Base-by-base conservation (phyloP, 2,113 vertebrate species). In the Tricholaema leucomelas region DNA sequence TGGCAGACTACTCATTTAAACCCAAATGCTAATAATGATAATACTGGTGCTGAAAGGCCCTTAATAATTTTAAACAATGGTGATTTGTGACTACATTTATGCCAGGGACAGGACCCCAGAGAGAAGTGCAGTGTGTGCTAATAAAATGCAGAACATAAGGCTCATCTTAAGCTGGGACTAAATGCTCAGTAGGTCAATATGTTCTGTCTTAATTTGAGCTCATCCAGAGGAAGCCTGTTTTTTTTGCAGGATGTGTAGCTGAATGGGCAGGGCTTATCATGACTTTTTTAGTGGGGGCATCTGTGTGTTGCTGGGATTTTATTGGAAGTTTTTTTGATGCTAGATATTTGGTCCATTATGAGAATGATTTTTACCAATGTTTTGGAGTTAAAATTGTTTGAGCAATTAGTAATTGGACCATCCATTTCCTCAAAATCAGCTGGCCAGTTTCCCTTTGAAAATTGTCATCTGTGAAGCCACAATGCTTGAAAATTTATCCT, bases 61-160 rank as follows among this genome's bases (percentile, higher is more conserved):
- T 76, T 84, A 63, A 93, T 90, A 84, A 65, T 92, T 82, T 71
- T 60, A 94, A 96, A 93, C 76, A 94, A 73, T 81, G 80, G 85
- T 52, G 63, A 36, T 95, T 88, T 92, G 64, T 87, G 86, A 40
- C 33, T 96, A 92, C 81, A 74, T 95, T 90, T 93, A 63, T 55
- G 92, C 81, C 69, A 91, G 78, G 83, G 91, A 66, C 52, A 83
- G 35, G 17, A 59, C 65, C 81, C 35, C 60, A 35, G 38, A 35
- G 79, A 77, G 64, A 77, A 72, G 77, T 54, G 46, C 36, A 87
- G 24, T 50, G 8, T 54, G 74, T 66, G 96, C 77, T 42, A 92
- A 94, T 88, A 77, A 81, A 81, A 38, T 46, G 30, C 66, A 90
- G 76, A 71, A 84, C 25, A 14, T 74, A 56, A 94, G 82, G 81